These are phyloP conservation scores for Solea senegalensis DNA, from an alignment of 2,113 vertebrate genomes.

Conservation along the genomic window DNA sequence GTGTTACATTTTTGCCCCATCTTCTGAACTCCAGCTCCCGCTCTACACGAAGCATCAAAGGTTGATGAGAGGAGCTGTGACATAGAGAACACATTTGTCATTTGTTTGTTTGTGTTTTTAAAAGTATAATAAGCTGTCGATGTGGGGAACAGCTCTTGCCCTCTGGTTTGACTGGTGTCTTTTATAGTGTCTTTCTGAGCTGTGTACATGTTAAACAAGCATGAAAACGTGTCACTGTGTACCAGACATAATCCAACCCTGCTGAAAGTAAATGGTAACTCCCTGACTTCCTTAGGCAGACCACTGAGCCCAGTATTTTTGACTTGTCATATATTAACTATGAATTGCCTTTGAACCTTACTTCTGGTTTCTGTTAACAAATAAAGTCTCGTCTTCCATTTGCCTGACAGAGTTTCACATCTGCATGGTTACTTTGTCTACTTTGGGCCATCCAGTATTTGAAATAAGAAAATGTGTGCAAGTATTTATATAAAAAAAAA, in stretches of 20 bases:
- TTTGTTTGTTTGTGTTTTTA: neutral
- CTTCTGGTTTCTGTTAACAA: slow-evolving; percentile 13
- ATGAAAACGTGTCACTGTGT: neutral
- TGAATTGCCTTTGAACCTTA: slow-evolving; percentile 20
- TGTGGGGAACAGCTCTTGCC: neutral
- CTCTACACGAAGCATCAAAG: neutral
- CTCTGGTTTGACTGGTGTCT: neutral
- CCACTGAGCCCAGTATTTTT: neutral
- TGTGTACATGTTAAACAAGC: slow-evolving; percentile 3
- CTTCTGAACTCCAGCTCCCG: slow-evolving; percentile 12
- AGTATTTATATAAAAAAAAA: slow-evolving; percentile 55
- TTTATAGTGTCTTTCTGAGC: neutral
- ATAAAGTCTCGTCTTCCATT: neutral
- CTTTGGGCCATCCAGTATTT: slow-evolving; percentile 28
- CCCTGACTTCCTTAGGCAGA: slow-evolving; percentile 34
- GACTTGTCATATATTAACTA: slow-evolving; percentile 2
- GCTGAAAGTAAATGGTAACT: slow-evolving; percentile 43
- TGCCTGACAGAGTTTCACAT: slow-evolving; percentile 3
- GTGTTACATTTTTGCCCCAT: slow-evolving; percentile 53
- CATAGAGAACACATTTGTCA: too few species aligned
- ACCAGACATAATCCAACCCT: neutral
- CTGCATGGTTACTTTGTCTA: slow-evolving; percentile 5
- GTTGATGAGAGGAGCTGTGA: neutral
- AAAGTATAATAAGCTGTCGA: neutral
- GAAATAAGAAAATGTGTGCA: slow-evolving; percentile 11